Conservation (phyloP, 2,797 vertebrate species). For the Euphonia xanthogaster region DNA sequence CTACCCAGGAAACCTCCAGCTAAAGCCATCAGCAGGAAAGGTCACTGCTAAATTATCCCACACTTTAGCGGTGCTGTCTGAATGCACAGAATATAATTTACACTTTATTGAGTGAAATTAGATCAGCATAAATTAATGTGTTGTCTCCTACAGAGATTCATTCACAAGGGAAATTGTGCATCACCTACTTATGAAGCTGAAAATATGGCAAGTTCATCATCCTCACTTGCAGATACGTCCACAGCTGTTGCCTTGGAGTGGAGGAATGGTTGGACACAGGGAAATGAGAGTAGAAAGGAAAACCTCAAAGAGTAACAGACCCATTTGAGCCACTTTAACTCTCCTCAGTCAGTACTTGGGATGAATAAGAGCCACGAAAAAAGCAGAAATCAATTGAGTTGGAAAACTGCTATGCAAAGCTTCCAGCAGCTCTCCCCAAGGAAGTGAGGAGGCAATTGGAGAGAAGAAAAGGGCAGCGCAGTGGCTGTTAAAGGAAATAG, state of each 20-base stretch:
- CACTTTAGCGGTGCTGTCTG: slow-evolving; percentile 3
- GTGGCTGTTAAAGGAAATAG: slow-evolving; percentile 14
- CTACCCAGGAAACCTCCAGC: not conserved
- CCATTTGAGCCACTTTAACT: not conserved
- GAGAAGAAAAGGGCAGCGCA: slow-evolving; percentile 40
- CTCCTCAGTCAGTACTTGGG: not conserved
- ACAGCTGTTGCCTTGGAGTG: not conserved
- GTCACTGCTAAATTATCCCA: slow-evolving; percentile 38
- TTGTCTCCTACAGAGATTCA: slow-evolving; percentile 18
- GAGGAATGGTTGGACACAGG: not conserved
- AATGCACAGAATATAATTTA: slow-evolving; percentile 32
- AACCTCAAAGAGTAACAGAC: not conserved
- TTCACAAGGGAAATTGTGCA: slow-evolving; percentile 35
- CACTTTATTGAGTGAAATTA: slow-evolving; percentile 57
- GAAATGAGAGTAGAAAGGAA: not conserved
- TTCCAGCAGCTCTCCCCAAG: slow-evolving; percentile 4
- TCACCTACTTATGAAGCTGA: slow-evolving; percentile 34
- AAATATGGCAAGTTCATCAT: slow-evolving; percentile 30
- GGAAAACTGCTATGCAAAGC: not conserved
- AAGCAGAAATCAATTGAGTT: not conserved
- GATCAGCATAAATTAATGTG: slow-evolving; percentile 30
- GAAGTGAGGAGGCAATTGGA: not conserved
- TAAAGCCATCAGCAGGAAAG: slow-evolving; percentile 17
- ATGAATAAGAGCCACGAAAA: not conserved
- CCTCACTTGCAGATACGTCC: not conserved